These are phyloP conservation scores for Caenorhabditis sp. DNA, from an alignment of 2,888 invertebrate species.

Conservation along the genomic window DNA sequence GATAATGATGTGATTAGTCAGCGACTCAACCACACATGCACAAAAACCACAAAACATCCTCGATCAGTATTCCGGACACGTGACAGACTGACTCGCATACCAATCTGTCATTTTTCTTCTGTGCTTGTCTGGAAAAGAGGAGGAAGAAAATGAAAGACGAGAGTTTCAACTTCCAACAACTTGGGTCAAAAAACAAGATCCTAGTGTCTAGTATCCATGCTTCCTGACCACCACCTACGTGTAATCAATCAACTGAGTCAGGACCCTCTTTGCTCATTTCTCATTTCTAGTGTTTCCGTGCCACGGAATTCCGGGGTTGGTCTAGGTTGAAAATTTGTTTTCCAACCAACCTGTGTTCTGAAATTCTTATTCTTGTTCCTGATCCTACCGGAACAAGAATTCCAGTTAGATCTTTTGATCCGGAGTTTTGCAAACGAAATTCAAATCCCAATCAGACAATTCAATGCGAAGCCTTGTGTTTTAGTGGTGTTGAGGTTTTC, in stretches of 20 bases:
- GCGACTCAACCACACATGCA: slow-evolving; percentile 4
- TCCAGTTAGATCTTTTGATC: slow-evolving; percentile 6
- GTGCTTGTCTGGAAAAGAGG: slow-evolving; percentile 4
- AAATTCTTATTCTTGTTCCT: slow-evolving; percentile 24
- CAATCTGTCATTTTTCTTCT: slow-evolving; percentile 38
- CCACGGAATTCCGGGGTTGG: slow-evolving; percentile 20
- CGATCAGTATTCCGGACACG: slow-evolving; percentile 55
- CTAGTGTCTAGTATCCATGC: too few species aligned
- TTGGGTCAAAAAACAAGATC: slow-evolving; percentile 11
- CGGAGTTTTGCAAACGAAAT: too few species aligned
- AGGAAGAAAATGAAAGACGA: too few species aligned
- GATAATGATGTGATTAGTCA: slow-evolving; percentile 10
- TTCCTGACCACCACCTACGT: too few species aligned
- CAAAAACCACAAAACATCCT: slow-evolving; percentile 34
- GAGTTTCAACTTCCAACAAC: neutral
- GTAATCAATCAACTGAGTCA: slow-evolving; percentile 40
- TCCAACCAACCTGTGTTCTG: slow-evolving; percentile 6
- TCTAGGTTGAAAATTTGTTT: neutral
- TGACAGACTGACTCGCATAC: slow-evolving; percentile 46
- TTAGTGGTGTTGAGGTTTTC: neutral
- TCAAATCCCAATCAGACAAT: too few species aligned
- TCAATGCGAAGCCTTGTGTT: too few species aligned
- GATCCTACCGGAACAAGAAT: too few species aligned
- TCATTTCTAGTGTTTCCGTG: too few species aligned
- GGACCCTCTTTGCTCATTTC: slow-evolving; percentile 21